Evolutionary conservation across 2,888 invertebrate genomes (phyloP).

Genomic region (Chesias legatella): DNA sequence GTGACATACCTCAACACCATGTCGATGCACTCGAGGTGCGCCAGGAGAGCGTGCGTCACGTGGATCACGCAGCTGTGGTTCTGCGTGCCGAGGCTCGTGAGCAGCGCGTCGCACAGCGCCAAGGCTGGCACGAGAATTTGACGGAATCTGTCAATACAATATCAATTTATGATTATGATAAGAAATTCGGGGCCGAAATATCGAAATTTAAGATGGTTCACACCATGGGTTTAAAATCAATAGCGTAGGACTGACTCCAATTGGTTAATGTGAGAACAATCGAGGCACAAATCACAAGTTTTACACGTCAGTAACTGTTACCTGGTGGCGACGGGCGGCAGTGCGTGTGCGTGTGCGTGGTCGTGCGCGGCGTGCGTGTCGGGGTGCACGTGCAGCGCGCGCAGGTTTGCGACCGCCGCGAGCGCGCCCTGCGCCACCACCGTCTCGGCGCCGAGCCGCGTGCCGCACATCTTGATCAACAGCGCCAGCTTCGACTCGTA

Average conservation of each 20-base stretch:
- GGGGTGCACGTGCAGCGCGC: slow-evolving; percentile 86
- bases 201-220: no score
- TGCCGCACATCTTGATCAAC: slow-evolving; percentile 85
- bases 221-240: no score
- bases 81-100: slow-evolving; percentile 90
- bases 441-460: slow-evolving; percentile 84
- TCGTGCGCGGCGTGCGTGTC: slow-evolving; percentile 67
- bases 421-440: slow-evolving; percentile 88
- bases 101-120: slow-evolving; percentile 88
- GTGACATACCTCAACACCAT: slow-evolving; percentile 84
- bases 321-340: slow-evolving; percentile 58
- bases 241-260: no score
- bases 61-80: slow-evolving; percentile 91
- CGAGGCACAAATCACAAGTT: no score
- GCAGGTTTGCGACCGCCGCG: slow-evolving; percentile 83
- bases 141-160: slow-evolving; percentile 90
- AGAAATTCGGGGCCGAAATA: no score
- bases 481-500: slow-evolving; percentile 94
- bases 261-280: no score
- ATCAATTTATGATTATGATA: no score
- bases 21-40: slow-evolving; percentile 90
- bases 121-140: slow-evolving; percentile 91
- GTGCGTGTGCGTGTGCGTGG: slow-evolving; percentile 44
- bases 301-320: slow-evolving; percentile 16
- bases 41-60: slow-evolving; percentile 88